Conservation (phyloP, 2,888 invertebrate genomes). For the Magallana nippona region DNA sequence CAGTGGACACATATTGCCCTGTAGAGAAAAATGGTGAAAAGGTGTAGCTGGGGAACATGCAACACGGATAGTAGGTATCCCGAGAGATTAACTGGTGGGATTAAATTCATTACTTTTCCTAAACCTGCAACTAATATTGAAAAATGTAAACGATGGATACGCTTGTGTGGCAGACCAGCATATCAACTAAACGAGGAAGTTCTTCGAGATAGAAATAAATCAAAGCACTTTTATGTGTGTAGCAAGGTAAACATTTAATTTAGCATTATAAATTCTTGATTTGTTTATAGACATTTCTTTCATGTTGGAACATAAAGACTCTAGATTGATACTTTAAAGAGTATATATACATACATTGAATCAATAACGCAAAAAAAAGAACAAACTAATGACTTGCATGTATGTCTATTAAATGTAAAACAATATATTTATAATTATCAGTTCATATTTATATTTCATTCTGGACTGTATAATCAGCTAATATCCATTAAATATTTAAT, state of each 20-base stretch:
- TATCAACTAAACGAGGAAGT: slow-evolving; percentile 1
- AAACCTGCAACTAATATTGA: slow-evolving; percentile 13
- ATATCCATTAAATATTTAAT: not conserved
- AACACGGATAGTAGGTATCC: slow-evolving; percentile 30
- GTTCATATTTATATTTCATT: no score
- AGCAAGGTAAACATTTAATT: not conserved
- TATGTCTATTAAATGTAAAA: no score
- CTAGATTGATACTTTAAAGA: no score
- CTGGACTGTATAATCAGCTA: not conserved
- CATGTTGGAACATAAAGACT: no score
- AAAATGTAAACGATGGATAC: slow-evolving; percentile 18
- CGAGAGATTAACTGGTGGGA: slow-evolving; percentile 3
- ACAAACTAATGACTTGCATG: no score
- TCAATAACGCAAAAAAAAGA: no score
- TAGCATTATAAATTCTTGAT: no score
- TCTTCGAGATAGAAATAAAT: slow-evolving; percentile 14
- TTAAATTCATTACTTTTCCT: slow-evolving; percentile 17
- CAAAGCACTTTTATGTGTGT: slow-evolving; percentile 27
- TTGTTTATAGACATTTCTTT: no score
- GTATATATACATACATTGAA: no score
- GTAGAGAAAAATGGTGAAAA: not conserved
- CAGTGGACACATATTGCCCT: no score
- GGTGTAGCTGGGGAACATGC: slow-evolving; percentile 31
- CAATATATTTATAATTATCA: no score
- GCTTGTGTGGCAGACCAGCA: slow-evolving; percentile 1